Percentiles rank a stretch among this genome's conserved stretches.
Evolutionary conservation across 1,140 invertebrate genomes (phyloP).

Genomic region (Cyclargus thomasi): DNA sequence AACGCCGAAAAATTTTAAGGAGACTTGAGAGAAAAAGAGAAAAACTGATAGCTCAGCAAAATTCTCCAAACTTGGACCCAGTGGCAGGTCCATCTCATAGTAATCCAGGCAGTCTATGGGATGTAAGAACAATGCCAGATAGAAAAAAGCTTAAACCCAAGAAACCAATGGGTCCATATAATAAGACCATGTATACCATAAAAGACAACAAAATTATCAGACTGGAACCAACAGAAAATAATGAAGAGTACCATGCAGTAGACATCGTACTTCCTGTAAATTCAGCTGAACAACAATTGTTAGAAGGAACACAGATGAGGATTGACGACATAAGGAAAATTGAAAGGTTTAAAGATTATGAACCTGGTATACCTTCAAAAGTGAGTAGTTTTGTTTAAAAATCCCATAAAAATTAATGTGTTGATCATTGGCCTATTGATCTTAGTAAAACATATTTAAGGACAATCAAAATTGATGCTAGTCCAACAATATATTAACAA

Average conservation of each 20-base stretch:
- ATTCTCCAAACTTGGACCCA: constrained; percentile 31
- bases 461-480: too few species aligned
- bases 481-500: too few species aligned
- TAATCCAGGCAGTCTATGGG: constrained; percentile 53
- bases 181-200: constrained; percentile 56
- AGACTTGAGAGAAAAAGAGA: constrained; percentile 55
- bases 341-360: constrained; percentile 62
- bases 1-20: constrained; percentile 56
- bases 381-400: constrained; percentile 34
- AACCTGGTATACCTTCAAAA: constrained; percentile 65
- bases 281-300: constrained; percentile 46
- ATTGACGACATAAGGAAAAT: constrained; percentile 64
- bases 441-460: too few species aligned
- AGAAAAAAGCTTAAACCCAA: constrained; percentile 20
- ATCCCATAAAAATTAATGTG: too few species aligned
- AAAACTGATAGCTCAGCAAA: constrained; percentile 39
- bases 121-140: constrained; percentile 42
- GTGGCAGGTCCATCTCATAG: constrained; percentile 30
- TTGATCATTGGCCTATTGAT: too few species aligned
- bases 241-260: constrained; percentile 45
- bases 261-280: constrained; percentile 60
- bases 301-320: constrained; percentile 65
- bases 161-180: constrained; percentile 35
- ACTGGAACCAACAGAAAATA: constrained; percentile 37
- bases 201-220: constrained; percentile 60